Evolutionary conservation across 2,888 invertebrate species (phyloP).

Genomic region (Hirtodrosophila alboralis): DNA sequence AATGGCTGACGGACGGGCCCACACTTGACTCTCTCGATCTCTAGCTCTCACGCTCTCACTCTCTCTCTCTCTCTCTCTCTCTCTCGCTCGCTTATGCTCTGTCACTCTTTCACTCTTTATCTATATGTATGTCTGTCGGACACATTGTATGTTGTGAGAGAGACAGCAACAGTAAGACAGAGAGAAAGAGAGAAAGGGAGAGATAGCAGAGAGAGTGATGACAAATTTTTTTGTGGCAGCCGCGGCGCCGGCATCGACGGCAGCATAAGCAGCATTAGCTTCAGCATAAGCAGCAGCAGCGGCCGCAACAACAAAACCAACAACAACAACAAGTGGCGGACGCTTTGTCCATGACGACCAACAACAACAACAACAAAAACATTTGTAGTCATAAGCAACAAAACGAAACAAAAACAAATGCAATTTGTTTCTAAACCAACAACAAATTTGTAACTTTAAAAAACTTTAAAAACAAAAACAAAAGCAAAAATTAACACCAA

Average conservation of each 20-base stretch:
- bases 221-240: conserved; percentile 38
- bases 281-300: conserved; percentile 10
- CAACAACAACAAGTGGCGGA: conserved; percentile 11
- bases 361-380: conserved; percentile 46
- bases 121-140: conserved; percentile 9
- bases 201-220: conserved; percentile 17
- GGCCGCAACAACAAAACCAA: conserved; percentile 2
- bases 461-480: conserved; percentile 24
- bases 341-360: conserved; percentile 69
- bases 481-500: conserved; percentile 31
- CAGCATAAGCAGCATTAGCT: conserved; percentile 17
- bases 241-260: conserved; percentile 40
- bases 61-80: conserved; percentile 10
- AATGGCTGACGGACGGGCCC: conserved; percentile 1
- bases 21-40: conserved; percentile 2
- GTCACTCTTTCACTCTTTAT: too few species aligned
- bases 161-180: too few species aligned
- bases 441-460: conserved; percentile 48
- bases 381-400: conserved; percentile 66
- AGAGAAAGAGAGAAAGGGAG: too few species aligned
- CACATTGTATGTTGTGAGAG: conserved; percentile 16
- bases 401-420: conserved; percentile 33
- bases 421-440: conserved; percentile 34
- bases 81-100: too few species aligned
- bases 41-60: conserved; percentile 9